Evolutionary conservation across 2,113 vertebrate genomes (phyloP), one percentile per base, ranked within the genome.

Genomic region (Bubo blakistoni): DNA sequence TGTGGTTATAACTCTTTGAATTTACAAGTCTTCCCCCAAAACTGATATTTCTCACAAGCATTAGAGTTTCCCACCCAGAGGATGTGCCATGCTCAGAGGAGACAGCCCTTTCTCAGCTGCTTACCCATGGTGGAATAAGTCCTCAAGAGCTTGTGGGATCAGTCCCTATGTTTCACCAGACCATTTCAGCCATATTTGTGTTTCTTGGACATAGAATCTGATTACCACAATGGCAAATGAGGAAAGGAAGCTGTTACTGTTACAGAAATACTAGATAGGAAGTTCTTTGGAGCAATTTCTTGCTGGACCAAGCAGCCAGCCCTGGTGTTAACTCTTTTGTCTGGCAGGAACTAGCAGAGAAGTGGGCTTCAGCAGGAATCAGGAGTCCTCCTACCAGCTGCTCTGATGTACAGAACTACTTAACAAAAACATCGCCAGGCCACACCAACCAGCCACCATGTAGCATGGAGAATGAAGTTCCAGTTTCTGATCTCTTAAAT

Each of bases 361-460:
- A 66, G 14, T 25, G 21, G 4, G 21, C 17, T 81, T 15, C 34
- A 79, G 22, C 4, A 81, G 16, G 17, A 85, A 79, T 14, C 24
- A 38, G 27, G 11, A 86, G 16, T 8, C 9, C 36, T 63, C 30
- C 46, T 54, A 63, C 30, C 26, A 62, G 42, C 1, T 4, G 11
- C 27, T 86, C 20, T 72, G 73, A 76, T 44, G 11, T 51, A 34
- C 29, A 79, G 59, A 94, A n/a, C 11, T 85, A 17, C 55, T 73
- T 27, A 58, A 24, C 9, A 49, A 78, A 73, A 62, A 40, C 13
- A 62, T 55, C 6, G 9, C 10, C n/a, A 58, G n/a, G 11, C 27
- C 42, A 46, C 3, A 6, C 0, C 1, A 71, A n/a, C 10, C 40
- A 88, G 18, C 21, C 11, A 3, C 7, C 26, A 13, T 0, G 0